These are phyloP conservation scores for Leptestheria dahalacensis DNA, from an alignment of 1,140 invertebrate species.

Conservation along the genomic window DNA sequence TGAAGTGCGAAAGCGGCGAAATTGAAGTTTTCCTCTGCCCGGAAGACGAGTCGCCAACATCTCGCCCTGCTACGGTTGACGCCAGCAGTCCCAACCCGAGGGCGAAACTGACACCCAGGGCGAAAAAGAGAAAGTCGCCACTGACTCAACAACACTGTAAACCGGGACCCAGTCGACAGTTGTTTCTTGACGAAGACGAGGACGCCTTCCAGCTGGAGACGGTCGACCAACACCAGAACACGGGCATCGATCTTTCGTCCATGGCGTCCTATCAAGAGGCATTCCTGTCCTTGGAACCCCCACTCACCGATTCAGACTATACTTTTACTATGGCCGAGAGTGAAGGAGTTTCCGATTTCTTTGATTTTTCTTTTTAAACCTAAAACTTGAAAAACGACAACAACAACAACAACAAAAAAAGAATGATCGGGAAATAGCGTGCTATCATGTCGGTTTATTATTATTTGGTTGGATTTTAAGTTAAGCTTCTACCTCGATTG, in stretches of 20 bases:
- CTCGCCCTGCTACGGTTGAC: slow-evolving; percentile 21
- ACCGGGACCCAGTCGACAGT: slow-evolving; percentile 32
- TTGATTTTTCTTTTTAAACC: slow-evolving; percentile 42
- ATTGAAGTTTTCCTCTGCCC: slow-evolving; percentile 88
- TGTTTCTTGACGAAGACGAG: slow-evolving; percentile 7
- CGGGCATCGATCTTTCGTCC: slow-evolving; percentile 7
- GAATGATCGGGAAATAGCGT: too few species aligned
- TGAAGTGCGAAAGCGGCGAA: slow-evolving; percentile 72
- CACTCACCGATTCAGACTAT: slow-evolving; percentile 63
- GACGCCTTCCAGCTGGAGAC: slow-evolving; percentile 38
- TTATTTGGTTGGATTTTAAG: too few species aligned
- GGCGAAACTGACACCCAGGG: too few species aligned
- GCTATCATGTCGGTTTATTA: too few species aligned
- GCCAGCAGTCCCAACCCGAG: too few species aligned
- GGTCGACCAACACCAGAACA: slow-evolving; percentile 41
- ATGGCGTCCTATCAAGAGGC: neutral
- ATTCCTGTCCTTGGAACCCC: slow-evolving; percentile 60
- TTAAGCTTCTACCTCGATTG: too few species aligned
- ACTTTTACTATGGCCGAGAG: slow-evolving; percentile 60
- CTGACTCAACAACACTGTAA: slow-evolving; percentile 42
- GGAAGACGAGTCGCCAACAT: slow-evolving; percentile 36
- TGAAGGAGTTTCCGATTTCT: slow-evolving; percentile 72
- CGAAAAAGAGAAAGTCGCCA: slow-evolving; percentile 22
- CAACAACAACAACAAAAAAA: too few species aligned
- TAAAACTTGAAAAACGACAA: neutral